Evolutionary conservation across 2,113 vertebrate genomes (phyloP).

Genomic region (Odontophorus gujanensis): DNA sequence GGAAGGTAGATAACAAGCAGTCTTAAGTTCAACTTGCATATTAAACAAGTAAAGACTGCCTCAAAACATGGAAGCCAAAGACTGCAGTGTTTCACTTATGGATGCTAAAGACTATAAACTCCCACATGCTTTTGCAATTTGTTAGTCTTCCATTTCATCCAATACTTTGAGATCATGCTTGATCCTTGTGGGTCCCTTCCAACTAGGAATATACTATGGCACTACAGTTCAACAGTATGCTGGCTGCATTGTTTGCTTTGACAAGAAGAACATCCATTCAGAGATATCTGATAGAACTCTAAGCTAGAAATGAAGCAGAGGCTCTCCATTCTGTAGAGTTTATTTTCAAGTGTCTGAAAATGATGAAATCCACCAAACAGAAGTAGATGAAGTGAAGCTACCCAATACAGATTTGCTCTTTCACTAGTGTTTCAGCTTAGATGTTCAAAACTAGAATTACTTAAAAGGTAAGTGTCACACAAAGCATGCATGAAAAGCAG

Average conservation of each 20-base stretch:
- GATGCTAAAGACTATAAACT: neutral
- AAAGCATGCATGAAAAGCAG: neutral
- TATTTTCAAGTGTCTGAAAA: neutral
- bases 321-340: neutral
- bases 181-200: neutral
- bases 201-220: neutral
- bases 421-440: neutral
- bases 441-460: neutral
- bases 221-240: neutral
- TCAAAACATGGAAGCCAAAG: neutral
- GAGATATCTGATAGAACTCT: neutral
- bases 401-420: neutral
- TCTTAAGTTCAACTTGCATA: neutral
- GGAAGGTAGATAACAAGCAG: neutral
- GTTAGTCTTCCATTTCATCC: neutral
- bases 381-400: neutral
- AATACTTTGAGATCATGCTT: neutral
- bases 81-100: neutral
- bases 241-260: neutral
- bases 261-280: neutral
- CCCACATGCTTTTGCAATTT: neutral
- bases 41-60: neutral
- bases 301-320: neutral
- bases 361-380: neutral
- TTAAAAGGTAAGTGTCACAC: neutral